Evolutionary conservation across 2,888 invertebrate genomes (phyloP), one percentile per base, ranked within the genome.

Genomic region (Dastarcus helophoroides): DNA sequence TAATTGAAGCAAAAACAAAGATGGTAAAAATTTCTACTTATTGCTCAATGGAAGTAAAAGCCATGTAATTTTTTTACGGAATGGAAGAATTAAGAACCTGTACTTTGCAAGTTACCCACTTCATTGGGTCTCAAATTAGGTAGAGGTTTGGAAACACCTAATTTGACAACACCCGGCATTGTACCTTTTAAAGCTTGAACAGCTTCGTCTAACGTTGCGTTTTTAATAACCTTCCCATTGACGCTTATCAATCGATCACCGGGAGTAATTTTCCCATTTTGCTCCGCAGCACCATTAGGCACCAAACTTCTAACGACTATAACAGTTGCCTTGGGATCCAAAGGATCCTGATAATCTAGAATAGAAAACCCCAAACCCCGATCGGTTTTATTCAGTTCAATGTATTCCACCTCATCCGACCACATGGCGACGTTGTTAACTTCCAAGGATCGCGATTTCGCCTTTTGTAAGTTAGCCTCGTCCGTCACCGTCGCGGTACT

Each of bases 341-440:
- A 70, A 22, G 97, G 97, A 66, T 98, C 97, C 74, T 91, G 91
- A 64, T 91, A 91, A 65, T 91, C 98, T 41, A 98, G 72, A 53
- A 98, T 93, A 45, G 94, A 94, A 69, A 98, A 98, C 39, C 98
- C 98, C 38, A 99, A 77, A 29, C 98, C 98, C 50, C 88, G 77
- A 54, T 94, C 93, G 44, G 88, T 89, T 68, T 98, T 98, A 35
- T 79, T 69, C 40, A 98, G 73, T 58, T 90, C 81, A 40, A 98
- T 82, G 49, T 85, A 79, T 47, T 93, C 86, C 38, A 94, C 82
- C 51, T 90, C 89, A 39, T 83, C 84, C 51, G 85, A 88, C 97
- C 97, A 98, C 78, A 95, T 85, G 22, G 95, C 95, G 50, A 97
- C 64, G 7, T 93, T 91, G 2, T 91, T 89, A 43, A 90, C 91